phyloP scores from a whole-genome alignment of 1,140 invertebrate genomes.

The Nasonia vitripennis region DNA sequence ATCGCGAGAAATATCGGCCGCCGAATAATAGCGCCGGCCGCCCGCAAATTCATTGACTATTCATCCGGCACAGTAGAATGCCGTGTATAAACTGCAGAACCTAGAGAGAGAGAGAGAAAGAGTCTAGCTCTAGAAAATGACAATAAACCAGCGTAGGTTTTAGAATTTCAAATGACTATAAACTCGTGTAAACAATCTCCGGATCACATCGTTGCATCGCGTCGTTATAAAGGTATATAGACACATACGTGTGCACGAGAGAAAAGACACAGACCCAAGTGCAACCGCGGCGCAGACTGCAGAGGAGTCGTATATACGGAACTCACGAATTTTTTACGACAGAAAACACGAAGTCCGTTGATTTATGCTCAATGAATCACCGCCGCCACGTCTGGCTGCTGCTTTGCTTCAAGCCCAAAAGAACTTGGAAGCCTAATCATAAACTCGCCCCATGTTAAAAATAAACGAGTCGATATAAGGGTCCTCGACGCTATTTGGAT shows the following conservation, averaged over 20 bases:
- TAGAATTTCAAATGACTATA: conserved; percentile 39
- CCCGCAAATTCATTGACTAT: conserved; percentile 29
- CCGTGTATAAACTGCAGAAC: conserved; percentile 10
- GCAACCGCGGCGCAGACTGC: not conserved
- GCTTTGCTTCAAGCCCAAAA: not conserved
- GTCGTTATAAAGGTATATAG: not conserved
- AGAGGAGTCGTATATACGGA: not conserved
- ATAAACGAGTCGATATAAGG: conserved; percentile 36
- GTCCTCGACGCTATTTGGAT: not conserved
- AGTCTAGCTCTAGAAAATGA: not conserved
- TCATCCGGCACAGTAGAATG: conserved; percentile 2
- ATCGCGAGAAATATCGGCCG: not conserved
- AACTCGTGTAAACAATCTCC: not conserved
- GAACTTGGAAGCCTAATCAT: conserved; percentile 32
- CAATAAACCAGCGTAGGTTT: not conserved
- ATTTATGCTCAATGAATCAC: conserved; percentile 45
- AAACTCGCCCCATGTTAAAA: conserved; percentile 38
- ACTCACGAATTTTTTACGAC: conserved; percentile 22
- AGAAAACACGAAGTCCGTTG: not conserved
- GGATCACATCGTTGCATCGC: not conserved
- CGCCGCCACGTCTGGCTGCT: not conserved
- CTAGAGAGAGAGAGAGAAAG: not conserved
- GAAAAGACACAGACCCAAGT: not conserved
- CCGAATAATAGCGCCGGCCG: not conserved
- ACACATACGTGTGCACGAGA: not conserved